These are phyloP conservation scores for Fregetta grallaria DNA, from an alignment of 2,113 vertebrate genomes.

Conservation along the genomic window DNA sequence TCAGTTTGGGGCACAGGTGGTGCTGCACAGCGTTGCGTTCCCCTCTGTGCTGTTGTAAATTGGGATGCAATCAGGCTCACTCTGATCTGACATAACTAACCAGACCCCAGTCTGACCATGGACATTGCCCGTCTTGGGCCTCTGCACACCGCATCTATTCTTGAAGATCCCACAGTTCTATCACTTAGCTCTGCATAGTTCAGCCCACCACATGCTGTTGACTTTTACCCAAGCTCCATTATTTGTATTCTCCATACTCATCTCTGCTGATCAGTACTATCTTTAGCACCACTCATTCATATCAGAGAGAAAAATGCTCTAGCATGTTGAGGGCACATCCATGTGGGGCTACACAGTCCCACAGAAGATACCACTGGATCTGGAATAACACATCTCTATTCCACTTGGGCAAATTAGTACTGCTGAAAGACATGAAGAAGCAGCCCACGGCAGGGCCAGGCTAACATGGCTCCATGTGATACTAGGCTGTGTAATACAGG, in stretches of 20 bases:
- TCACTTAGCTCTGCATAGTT: background rate
- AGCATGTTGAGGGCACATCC: background rate
- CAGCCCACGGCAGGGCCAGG: background rate
- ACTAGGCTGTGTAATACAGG: background rate
- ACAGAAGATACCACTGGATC: background rate
- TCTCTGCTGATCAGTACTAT: background rate
- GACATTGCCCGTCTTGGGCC: background rate
- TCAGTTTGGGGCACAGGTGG: background rate
- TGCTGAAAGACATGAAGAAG: background rate
- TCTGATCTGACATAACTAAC: background rate
- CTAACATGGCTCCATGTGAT: background rate
- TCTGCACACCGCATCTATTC: background rate
- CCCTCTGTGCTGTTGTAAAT: background rate
- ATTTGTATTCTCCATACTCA: background rate
- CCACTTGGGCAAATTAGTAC: background rate
- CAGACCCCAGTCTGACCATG: background rate
- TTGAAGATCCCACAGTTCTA: background rate
- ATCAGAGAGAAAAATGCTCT: background rate
- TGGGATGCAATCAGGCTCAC: background rate
- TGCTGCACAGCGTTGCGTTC: background rate
- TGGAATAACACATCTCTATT: background rate
- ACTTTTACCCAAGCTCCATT: background rate
- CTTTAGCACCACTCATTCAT: too few species aligned
- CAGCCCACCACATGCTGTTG: background rate
- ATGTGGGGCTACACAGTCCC: background rate